These are phyloP conservation scores for Rhopalosiphum padi DNA, from an alignment of 1,140 invertebrate genomes.

Conservation along the genomic window DNA sequence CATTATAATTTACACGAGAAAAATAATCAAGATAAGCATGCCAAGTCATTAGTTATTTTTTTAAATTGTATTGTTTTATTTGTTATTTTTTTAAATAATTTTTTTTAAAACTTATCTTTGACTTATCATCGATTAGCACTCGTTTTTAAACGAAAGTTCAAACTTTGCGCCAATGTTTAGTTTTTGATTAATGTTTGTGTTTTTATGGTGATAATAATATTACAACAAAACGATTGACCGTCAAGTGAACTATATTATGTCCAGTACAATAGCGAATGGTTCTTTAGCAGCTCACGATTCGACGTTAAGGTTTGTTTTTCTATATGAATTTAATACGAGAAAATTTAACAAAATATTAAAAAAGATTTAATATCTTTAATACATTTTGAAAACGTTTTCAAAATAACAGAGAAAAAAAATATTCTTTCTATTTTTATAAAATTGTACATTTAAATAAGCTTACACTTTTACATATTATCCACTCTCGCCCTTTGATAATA, in stretches of 20 bases:
- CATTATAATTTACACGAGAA: neutral
- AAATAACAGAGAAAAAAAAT: no score
- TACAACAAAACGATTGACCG: neutral
- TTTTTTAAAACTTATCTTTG: neutral
- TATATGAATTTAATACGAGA: neutral
- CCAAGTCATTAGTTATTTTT: neutral
- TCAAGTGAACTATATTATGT: neutral
- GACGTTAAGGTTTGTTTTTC: neutral
- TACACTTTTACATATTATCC: no score
- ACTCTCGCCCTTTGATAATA: no score
- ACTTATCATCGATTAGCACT: neutral
- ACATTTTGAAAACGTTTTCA: no score
- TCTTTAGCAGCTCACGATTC: neutral
- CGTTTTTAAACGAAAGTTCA: no score
- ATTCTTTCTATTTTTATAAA: no score
- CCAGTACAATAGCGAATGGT: neutral
- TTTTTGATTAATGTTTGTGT: neutral
- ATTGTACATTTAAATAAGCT: no score
- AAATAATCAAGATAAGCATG: neutral
- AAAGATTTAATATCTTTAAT: neutral
- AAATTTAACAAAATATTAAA: neutral
- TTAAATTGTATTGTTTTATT: neutral
- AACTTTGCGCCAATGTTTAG: neutral
- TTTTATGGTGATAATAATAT: neutral
- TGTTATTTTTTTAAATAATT: no score